These are phyloP conservation scores for Arnoldichthys spilopterus DNA, from an alignment of 2,797 vertebrate species.

Conservation along the genomic window DNA sequence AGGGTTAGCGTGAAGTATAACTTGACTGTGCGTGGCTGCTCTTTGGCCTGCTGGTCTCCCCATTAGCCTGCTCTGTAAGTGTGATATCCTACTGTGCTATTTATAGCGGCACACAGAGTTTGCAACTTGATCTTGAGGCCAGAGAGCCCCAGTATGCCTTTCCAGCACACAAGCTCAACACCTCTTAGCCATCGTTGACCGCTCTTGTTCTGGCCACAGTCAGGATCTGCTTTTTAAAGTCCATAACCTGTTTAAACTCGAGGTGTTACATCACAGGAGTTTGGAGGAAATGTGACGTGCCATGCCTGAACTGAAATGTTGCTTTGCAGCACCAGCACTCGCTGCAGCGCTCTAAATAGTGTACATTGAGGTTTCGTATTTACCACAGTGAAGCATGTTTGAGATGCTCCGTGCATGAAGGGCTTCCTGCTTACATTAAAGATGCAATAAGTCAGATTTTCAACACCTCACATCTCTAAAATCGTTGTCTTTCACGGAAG, in stretches of 20 bases:
- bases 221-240: neutral
- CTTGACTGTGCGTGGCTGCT: conserved; percentile 56
- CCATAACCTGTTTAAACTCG: conserved; percentile 11
- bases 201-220: conserved; percentile 9
- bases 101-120: conserved; percentile 81
- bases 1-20: conserved; percentile 50
- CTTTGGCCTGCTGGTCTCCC: conserved; percentile 52
- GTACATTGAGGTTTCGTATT: conserved; percentile 22
- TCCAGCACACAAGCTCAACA: conserved; percentile 30
- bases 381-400: neutral
- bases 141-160: conserved; percentile 61
- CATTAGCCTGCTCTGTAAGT: conserved; percentile 55
- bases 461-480: neutral
- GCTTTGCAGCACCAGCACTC: conserved; percentile 14
- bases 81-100: conserved; percentile 77
- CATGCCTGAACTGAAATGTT: conserved; percentile 7
- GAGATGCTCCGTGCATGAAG: neutral
- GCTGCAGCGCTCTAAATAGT: conserved; percentile 4
- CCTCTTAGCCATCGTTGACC: conserved; percentile 17
- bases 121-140: conserved; percentile 82
- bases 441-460: neutral
- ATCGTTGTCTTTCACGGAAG: neutral
- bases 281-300: conserved; percentile 5
- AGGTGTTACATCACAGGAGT: conserved; percentile 8
- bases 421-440: conserved; percentile 13